Base-by-base conservation (phyloP, 1,140 invertebrate species). In the Bombus waltoni region DNA sequence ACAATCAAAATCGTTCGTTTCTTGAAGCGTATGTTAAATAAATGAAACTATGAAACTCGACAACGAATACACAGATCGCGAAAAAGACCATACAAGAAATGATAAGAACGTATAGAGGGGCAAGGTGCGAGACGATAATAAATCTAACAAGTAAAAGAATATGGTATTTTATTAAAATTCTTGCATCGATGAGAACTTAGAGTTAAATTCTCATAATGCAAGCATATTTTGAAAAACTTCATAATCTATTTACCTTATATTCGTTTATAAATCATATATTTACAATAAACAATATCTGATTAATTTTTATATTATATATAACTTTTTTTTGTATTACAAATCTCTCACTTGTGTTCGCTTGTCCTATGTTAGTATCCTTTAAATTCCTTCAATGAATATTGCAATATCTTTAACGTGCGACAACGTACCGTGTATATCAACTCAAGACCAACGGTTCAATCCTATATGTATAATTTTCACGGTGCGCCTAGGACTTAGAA, bases 161-260 rank as follows among this genome's bases (percentile, higher is more conserved):
- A 93, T 81, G 85, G 68, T 92, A 87, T 88, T 94, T 93, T 94
- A 93, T 94, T 94, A 92, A 93, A 93, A 92, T 88, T 89, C 59
- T 83, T 70, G 76, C 87, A 40, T 71, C 66, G 32, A 83, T 78
- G 73, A 87, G 72, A 82, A 73, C 44, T 10, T n/a, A 59, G 62
- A 68, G 38, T 25, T 32, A 53, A 65, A 71, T 53, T 78, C 81
- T 73, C 75, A 79, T 44, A 40, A 78, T 74, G 86, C 59, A 86
- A 83, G 53, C 44, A 11, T 38, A 70, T 4, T 68, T 88, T 86
- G 78, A 59, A 81, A 87, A 90, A 87, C 44, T 81, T 87, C 59
- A 68, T 82, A 86, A 10, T 32, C 32, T 80, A 59, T 75, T 75
- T 76, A 70, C 35, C 65, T 57, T 42, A 28, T 81, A 77, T 76